phyloP scores from a whole-genome alignment of 2,797 vertebrate genomes.

The Sebastes itinus region DNA sequence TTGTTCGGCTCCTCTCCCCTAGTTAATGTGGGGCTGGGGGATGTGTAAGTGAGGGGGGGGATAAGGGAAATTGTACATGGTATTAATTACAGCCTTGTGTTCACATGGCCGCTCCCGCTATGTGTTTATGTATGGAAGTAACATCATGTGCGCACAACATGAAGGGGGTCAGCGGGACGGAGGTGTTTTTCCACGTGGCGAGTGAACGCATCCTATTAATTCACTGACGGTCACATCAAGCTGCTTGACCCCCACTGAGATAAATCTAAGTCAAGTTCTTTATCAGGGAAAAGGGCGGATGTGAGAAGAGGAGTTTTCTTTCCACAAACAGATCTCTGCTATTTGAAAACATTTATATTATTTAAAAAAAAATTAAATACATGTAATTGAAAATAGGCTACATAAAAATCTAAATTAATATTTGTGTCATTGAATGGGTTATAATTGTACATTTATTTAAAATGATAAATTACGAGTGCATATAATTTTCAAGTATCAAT shows the following conservation, averaged over 20 bases:
- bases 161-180: conserved; percentile 52
- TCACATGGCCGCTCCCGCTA: conserved; percentile 63
- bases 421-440: not conserved
- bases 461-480: not conserved
- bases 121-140: conserved; percentile 74
- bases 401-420: no score
- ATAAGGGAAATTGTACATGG: conserved; percentile 65
- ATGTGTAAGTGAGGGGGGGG: not conserved
- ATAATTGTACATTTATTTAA: not conserved
- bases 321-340: not conserved
- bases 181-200: conserved; percentile 61
- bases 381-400: not conserved
- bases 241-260: conserved; percentile 1
- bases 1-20: conserved; percentile 54
- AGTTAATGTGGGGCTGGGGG: conserved; percentile 54
- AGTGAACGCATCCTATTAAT: conserved; percentile 33
- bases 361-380: not conserved
- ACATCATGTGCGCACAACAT: conserved; percentile 63
- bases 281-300: not conserved
- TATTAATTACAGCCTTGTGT: conserved; percentile 75
- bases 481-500: not conserved
- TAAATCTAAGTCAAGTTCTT: not conserved
- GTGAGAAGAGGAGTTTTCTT: not conserved
- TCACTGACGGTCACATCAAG: conserved; percentile 13
- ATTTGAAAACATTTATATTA: not conserved